Evolutionary conservation across 2,113 vertebrate species (phyloP).

Genomic region (Vulpes vulpes): DNA sequence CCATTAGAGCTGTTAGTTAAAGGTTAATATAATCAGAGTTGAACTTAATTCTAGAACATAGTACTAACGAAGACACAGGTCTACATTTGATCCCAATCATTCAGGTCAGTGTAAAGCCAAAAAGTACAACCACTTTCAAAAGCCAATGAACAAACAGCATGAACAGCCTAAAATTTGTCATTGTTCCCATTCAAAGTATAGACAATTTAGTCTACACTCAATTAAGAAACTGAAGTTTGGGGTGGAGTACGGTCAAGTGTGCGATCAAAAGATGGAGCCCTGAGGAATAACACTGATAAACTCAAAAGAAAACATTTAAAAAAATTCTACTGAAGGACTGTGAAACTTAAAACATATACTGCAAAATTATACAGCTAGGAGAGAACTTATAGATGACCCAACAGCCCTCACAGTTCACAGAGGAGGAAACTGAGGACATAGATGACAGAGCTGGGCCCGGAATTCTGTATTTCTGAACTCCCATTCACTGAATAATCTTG

Average conservation of each 20-base stretch:
- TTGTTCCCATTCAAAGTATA: neutral
- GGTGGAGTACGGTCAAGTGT: neutral
- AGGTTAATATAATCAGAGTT: neutral
- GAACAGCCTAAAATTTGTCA: neutral
- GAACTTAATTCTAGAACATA: constrained; percentile 46
- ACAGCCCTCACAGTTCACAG: neutral
- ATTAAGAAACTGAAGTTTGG: constrained; percentile 9
- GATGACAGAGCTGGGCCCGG: neutral
- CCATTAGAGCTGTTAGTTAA: neutral
- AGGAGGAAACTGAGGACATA: neutral
- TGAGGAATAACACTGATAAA: neutral
- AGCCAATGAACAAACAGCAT: neutral
- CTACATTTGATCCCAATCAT: constrained; percentile 10
- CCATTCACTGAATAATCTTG: neutral
- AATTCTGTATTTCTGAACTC: neutral
- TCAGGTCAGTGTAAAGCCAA: neutral
- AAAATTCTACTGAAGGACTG: neutral
- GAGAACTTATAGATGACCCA: neutral
- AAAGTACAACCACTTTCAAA: constrained; percentile 41
- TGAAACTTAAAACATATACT: neutral
- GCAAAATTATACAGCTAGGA: neutral
- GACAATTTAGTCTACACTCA: neutral
- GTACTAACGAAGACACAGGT: neutral
- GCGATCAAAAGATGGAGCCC: neutral
- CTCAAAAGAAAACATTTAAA: neutral